Percentiles rank a stretch among this genome's conserved stretches.
Evolutionary conservation across 2,113 vertebrate genomes (phyloP).

Genomic region (Thinocorus orbignyianus): DNA sequence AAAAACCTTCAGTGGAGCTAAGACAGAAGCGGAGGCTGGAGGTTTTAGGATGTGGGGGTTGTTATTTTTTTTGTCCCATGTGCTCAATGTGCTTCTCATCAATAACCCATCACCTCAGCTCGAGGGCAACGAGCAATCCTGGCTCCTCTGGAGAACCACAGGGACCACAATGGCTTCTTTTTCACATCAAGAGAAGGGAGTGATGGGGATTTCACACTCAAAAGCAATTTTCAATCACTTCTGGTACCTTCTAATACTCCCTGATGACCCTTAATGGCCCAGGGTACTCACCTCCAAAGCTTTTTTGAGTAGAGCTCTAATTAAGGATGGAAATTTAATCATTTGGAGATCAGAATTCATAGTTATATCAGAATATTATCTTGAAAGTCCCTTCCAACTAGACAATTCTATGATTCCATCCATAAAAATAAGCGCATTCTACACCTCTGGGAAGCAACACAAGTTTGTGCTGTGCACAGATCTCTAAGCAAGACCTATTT

Average conservation of each 20-base stretch:
- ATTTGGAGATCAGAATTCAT: not conserved
- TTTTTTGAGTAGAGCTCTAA: not conserved
- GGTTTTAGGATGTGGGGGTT: not conserved
- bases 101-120: not conserved
- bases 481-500: not conserved
- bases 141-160: not conserved
- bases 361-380: too few species aligned
- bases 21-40: not conserved
- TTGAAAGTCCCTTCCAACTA: too few species aligned
- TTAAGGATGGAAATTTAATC: not conserved
- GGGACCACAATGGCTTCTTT: not conserved
- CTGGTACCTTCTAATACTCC: not conserved
- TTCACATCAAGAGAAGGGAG: not conserved
- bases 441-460: not conserved
- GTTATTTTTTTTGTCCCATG: not conserved
- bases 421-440: not conserved
- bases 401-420: too few species aligned
- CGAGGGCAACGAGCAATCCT: too few species aligned
- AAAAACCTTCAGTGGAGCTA: not conserved
- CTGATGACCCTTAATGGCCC: not conserved
- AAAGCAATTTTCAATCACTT: not conserved
- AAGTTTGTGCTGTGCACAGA: not conserved
- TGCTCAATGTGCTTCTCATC: not conserved
- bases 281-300: accelerated
- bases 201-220: not conserved